These are phyloP conservation scores for Antheraea yamamai DNA, from an alignment of 2,888 invertebrate genomes.

Conservation along the genomic window DNA sequence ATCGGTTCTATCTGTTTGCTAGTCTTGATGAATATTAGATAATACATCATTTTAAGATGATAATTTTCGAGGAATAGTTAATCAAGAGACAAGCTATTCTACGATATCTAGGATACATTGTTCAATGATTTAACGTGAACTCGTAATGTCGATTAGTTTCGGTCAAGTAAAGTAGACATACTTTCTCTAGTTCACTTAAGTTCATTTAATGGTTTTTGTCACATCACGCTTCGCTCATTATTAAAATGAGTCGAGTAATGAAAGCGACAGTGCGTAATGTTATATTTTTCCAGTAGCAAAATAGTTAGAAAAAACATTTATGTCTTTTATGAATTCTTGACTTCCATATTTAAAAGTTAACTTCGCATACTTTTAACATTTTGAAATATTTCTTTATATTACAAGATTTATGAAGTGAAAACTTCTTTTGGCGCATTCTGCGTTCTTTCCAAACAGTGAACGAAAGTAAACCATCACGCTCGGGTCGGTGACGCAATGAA, in stretches of 20 bases:
- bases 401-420: no score
- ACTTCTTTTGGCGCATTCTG: no score
- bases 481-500: no score
- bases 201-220: slow-evolving; percentile 9
- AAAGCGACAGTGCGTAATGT: neutral
- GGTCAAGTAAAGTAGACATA: slow-evolving; percentile 22
- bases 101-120: slow-evolving; percentile 54
- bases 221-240: slow-evolving; percentile 29
- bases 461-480: no score
- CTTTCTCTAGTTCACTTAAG: slow-evolving; percentile 12
- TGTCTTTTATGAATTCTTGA: neutral
- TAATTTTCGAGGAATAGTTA: neutral
- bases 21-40: neutral
- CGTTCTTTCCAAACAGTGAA: no score
- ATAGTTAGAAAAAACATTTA: neutral
- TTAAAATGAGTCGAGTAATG: slow-evolving; percentile 31
- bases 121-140: slow-evolving; percentile 34
- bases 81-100: neutral
- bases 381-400: no score
- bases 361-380: neutral
- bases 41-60: neutral
- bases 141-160: slow-evolving; percentile 35
- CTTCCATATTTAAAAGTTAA: neutral
- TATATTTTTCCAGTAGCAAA: neutral
- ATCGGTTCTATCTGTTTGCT: neutral